Base-by-base conservation (phyloP, 2,113 vertebrate species). In the Rhinolophus sinicus region DNA sequence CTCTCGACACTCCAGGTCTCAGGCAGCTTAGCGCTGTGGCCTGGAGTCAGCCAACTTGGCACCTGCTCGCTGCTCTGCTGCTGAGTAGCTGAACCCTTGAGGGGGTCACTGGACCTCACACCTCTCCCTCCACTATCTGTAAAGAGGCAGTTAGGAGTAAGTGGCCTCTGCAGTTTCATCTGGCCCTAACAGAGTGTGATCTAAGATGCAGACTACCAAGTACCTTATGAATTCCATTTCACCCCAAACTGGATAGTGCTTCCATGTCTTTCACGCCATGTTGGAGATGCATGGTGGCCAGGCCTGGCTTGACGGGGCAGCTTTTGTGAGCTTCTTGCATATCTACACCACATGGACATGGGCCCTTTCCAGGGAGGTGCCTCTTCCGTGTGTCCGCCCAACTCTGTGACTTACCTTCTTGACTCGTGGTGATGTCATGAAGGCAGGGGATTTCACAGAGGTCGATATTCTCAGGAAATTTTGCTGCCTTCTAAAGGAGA, bases 241-340 rank as follows among this genome's bases (percentile, higher is more conserved):
- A 6, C 69, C 56, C 1, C 6, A 22, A 30, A 58, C 15, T 8
- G 40, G n/a, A 10, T 7, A 13, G 58, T 7, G 35, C 24, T 54
- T 26, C 4, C 60, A 62, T 19, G 38, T 75, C 52, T 60, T n/a
- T 28, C 24, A 2, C 22, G 4, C 38, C 2, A 0, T 3, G 1
- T 64, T 40, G 35, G 52, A 77, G 52, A 18, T 13, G 15, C 1
- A 11, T 40, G 81, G 64, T 47, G 1, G 7, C 64, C 58, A 12
- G 70, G 65, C 52, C 8, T 5, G 38, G 12, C 30, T 16, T 1
- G 0, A 33, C 1, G 0, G 19, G 52, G 21, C 16, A 8, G 24
- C 44, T 40, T 28, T 9, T 22, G 15, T 8, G 7, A 21, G 11
- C 67, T n/a, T 33, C 60, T 69, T 18, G 35, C 3, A 0, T 19